Base-by-base conservation (phyloP, 2,113 vertebrate species). In the Girardinichthys multiradiatus region DNA sequence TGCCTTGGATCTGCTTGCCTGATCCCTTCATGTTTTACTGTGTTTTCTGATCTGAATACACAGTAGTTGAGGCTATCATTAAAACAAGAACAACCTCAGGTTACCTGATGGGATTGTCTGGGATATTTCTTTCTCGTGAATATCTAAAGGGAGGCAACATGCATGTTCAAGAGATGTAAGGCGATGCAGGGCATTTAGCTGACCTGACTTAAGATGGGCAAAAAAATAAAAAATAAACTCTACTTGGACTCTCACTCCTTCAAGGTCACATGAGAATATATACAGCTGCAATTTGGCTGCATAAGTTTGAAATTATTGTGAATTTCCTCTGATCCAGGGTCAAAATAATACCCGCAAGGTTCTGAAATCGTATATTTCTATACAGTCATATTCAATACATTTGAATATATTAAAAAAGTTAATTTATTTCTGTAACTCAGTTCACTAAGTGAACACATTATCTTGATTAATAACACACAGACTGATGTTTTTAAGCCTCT, bases 121-220 rank as follows among this genome's bases (percentile, higher is more conserved):
- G 78, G 84, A 67, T 72, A 73, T 75, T 11, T 17, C 71, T 59
- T 73, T 63, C 65, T 90, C 91, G 89, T 93, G 71, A 89, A 91
- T 92, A 89, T 82, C 58, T 90, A 81, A 91, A 81, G 67, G 88
- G 63, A 70, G 7, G 67, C 57, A 57, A 14, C 82, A 70, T 87
- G 85, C 81, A 86, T 88, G 86, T 83, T 80, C 61, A 87, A 90
- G 89, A 89, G 87, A 26, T 67, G 72, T 63, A 70, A 81, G 76
- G 74, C 68, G 76, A 80, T 54, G 70, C 14, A 35, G 42, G 72
- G 73, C 51, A 21, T 81, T 76, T 63, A 75, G 64, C 64, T 27
- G 26, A 17, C 69, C 61, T 51, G 64, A 77, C 68, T 48, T 68
- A 77, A 85, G 72, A 86, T 64, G 21, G 21, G 19, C 5, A 24